Evolutionary conservation across 2,113 vertebrate species (phyloP).

Genomic region (Dinomys branickii): DNA sequence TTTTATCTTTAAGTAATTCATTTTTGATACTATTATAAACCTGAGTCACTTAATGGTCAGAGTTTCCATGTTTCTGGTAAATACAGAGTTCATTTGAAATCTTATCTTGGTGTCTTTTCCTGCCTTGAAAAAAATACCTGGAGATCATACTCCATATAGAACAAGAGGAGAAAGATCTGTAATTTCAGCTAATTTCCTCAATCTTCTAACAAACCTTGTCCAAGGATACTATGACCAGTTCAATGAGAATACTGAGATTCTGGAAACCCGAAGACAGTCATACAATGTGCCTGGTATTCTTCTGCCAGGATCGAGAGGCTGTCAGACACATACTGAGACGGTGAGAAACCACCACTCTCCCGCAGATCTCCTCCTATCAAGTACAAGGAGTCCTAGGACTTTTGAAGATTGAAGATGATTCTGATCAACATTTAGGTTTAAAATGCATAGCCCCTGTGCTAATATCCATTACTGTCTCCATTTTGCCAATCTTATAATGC

Average conservation of each 20-base stretch:
- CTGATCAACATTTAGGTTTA: neutral
- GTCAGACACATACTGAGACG: neutral
- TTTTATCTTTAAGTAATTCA: neutral
- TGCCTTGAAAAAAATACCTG: neutral
- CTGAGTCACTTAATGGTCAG: neutral
- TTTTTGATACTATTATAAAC: neutral
- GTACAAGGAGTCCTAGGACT: neutral
- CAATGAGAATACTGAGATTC: neutral
- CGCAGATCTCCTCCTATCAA: neutral
- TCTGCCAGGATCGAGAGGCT: neutral
- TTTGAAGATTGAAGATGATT: neutral
- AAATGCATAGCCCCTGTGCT: neutral
- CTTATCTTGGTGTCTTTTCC: neutral
- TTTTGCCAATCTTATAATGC: constrained; percentile 44
- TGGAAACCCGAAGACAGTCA: neutral
- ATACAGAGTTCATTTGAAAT: neutral
- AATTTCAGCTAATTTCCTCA: neutral
- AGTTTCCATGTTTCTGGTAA: neutral
- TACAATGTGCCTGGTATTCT: neutral
- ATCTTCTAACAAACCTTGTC: neutral
- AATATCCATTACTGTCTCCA: neutral
- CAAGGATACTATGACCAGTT: neutral
- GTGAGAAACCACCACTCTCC: neutral
- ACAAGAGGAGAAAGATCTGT: neutral
- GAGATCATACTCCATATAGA: neutral